Evolutionary conservation across 2,113 vertebrate species (phyloP).

Genomic region (Eira barbara): DNA sequence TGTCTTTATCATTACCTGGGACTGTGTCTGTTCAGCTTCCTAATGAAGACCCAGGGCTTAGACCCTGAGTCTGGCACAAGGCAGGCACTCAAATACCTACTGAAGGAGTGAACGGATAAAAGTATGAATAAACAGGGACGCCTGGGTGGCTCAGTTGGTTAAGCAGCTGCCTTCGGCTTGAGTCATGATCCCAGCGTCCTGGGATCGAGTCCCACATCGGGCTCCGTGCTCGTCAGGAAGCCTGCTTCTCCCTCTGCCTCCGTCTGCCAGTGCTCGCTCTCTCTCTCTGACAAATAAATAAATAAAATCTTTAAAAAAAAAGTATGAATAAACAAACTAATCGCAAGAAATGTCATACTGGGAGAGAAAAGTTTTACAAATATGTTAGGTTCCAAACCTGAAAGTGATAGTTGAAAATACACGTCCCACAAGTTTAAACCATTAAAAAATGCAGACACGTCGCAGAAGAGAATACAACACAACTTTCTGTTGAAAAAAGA

Average conservation of each 20-base stretch:
- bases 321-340: neutral
- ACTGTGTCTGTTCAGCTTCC: neutral
- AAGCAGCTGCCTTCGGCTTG: too few species aligned
- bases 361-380: neutral
- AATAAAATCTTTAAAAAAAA: too few species aligned
- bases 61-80: neutral
- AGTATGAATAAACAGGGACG: neutral
- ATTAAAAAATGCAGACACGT: neutral
- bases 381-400: neutral
- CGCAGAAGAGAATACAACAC: neutral
- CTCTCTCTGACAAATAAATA: too few species aligned
- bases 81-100: neutral
- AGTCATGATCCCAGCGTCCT: too few species aligned
- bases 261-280: too few species aligned
- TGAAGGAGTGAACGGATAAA: neutral
- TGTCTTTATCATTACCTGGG: neutral
- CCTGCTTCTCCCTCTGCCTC: too few species aligned
- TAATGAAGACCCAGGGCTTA: neutral
- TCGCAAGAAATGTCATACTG: neutral
- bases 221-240: too few species aligned
- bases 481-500: constrained; percentile 15
- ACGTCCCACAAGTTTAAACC: neutral
- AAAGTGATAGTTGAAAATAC: neutral
- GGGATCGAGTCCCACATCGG: too few species aligned
- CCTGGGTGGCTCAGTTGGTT: too few species aligned